Evolutionary conservation across 2,888 invertebrate genomes (phyloP), one percentile per base, ranked within the genome.

Genomic region (Polia nebulosa): DNA sequence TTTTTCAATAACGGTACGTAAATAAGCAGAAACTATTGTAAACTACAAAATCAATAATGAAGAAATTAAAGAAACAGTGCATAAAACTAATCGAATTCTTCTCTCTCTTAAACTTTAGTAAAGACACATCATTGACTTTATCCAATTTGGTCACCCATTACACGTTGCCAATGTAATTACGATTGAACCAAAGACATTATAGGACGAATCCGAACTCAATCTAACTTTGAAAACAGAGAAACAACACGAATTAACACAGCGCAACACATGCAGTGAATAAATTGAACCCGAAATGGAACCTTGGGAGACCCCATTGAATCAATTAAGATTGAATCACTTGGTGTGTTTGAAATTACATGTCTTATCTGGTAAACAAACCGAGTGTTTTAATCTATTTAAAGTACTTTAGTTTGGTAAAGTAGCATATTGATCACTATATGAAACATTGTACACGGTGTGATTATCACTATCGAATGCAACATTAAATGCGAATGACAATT

Each of bases 221-320:
- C 41, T 53, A 79, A 79, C 57, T 74, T 78, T 53, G 36, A 22
- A 15, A 77, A 78, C 15, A 67, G 39, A 25, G 7, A 22, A 61
- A 62, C 52, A 65, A 65, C 32, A 32, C 17, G 25, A 52, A 79
- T 74, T 70, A 74, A 52, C 36, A 20, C 32, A 39, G 32, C 25
- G 9, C 29, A 36, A 32, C 27, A 9, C 29, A 27, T 52, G 41
- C 41, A 56, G 6, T 47, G 39, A 56, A 52, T 36, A 44, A 22
- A 27, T 72, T 56, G 59, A 44, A 62, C 73, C 56, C 4, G 63
- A 47, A 73, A 49, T 49, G 1, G 44, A 27, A 20, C 76, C 68
- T 41, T 60, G 56, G 7, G 44, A 7, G 27, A 69, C 44, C 1
- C 56, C 41, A 20, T 25, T 15, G 15, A 55, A 51, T 47, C n/a